These are phyloP conservation scores for Tyrannus savana DNA, from an alignment of 2,113 vertebrate genomes.

Conservation along the genomic window DNA sequence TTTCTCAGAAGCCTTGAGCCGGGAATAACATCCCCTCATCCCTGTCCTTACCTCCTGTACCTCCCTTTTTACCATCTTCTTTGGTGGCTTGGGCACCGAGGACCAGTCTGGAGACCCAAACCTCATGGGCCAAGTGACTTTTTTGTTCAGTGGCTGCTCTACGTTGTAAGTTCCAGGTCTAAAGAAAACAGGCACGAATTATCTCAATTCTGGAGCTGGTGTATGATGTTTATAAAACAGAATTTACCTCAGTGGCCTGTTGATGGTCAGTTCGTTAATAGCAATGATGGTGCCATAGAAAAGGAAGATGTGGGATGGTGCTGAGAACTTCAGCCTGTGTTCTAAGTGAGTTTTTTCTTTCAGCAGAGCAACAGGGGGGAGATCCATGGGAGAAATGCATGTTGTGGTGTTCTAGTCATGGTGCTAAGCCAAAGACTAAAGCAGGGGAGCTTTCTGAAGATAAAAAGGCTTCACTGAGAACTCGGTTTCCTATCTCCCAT, in stretches of 20 bases:
- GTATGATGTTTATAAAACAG: background rate
- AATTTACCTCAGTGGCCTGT: background rate
- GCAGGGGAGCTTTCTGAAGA: background rate
- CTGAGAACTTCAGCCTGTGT: rapidly evolving
- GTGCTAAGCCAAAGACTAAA: background rate
- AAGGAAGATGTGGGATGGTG: background rate
- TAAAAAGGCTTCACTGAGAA: background rate
- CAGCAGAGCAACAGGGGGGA: background rate
- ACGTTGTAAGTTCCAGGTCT: conserved; percentile 82
- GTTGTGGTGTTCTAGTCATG: background rate
- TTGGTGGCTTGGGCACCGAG: conserved; percentile 67
- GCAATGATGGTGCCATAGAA: background rate
- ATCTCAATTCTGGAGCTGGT: background rate
- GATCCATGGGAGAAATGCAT: background rate
- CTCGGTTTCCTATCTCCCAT: background rate
- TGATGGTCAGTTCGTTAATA: rapidly evolving
- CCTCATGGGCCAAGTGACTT: conserved; percentile 85
- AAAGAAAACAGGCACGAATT: background rate
- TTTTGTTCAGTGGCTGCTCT: conserved; percentile 30
- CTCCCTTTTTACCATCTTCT: conserved; percentile 77
- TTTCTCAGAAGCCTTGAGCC: background rate
- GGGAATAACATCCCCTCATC: background rate
- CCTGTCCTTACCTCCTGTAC: conserved; percentile 53
- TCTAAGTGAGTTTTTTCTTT: background rate
- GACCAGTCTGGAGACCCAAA: conserved; percentile 88